phyloP scores from a whole-genome alignment of 2,888 invertebrate species.

The Microctonus hyperodae region DNA sequence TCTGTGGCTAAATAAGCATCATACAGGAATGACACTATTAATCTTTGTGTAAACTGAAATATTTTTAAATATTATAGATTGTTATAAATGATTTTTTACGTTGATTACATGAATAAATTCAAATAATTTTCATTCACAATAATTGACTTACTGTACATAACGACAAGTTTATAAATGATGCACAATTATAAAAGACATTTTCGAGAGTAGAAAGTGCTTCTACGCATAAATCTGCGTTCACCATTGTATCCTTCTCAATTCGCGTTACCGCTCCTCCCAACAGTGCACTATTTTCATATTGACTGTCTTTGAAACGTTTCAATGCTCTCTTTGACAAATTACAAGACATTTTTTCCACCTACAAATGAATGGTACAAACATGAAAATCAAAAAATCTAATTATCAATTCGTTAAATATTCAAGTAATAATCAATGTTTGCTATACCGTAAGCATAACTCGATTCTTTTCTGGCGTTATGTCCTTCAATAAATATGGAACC shows the following conservation, averaged over 20 bases:
- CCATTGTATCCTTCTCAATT: constrained; percentile 32
- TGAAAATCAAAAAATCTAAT: constrained; percentile 1
- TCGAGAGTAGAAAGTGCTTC: constrained; percentile 48
- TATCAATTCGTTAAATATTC: neutral
- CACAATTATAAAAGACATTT: constrained; percentile 49
- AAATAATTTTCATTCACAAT: too few species aligned
- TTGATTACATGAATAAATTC: neutral
- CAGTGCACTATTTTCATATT: constrained; percentile 45
- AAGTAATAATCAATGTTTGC: constrained; percentile 9
- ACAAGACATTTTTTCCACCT: constrained; percentile 51
- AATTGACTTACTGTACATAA: constrained; percentile 50
- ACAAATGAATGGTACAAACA: constrained; percentile 3
- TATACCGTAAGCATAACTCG: constrained; percentile 49
- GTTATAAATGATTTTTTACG: neutral
- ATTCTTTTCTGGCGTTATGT: constrained; percentile 50
- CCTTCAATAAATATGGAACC: constrained; percentile 48
- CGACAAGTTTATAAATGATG: constrained; percentile 43
- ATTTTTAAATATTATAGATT: neutral
- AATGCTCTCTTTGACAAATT: constrained; percentile 49
- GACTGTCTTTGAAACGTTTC: constrained; percentile 50
- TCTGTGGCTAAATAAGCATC: constrained; percentile 47
- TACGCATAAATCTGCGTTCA: constrained; percentile 47
- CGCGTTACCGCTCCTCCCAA: constrained; percentile 35
- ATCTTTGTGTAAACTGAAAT: constrained; percentile 49
- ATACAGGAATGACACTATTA: constrained; percentile 47